phyloP scores from a whole-genome alignment of 2,888 invertebrate species.

The Hemithea aestivaria region DNA sequence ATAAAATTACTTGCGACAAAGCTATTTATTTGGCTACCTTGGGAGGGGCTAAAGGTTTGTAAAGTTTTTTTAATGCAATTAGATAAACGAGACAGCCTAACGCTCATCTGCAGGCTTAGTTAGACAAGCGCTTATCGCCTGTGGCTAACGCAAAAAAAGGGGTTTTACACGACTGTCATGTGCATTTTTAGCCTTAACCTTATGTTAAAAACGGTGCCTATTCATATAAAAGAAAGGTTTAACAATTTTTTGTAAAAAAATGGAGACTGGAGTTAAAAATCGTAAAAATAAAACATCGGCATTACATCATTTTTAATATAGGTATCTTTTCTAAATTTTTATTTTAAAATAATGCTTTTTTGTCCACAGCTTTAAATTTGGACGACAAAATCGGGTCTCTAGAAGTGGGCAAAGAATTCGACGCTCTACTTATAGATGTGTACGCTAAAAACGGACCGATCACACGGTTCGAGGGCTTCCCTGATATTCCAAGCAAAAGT shows the following conservation, averaged over 20 bases:
- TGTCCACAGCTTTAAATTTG: slow-evolving; percentile 83
- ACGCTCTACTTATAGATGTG: slow-evolving; percentile 89
- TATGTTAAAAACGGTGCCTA: no score
- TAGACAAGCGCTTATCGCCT: no score
- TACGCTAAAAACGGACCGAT: slow-evolving; percentile 65
- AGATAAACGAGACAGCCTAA: no score
- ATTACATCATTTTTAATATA: no score
- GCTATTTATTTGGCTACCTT: slow-evolving; percentile 91
- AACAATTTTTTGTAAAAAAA: no score
- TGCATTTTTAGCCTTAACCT: no score
- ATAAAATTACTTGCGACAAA: slow-evolving; percentile 77
- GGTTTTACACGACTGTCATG: no score
- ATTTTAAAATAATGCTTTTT: slow-evolving; percentile 3
- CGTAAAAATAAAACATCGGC: no score
- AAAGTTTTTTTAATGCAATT: slow-evolving; percentile 1
- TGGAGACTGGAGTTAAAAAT: no score
- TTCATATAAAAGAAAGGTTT: no score
- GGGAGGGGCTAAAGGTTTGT: slow-evolving; percentile 88
- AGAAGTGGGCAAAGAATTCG: slow-evolving; percentile 89
- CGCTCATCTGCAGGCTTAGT: no score
- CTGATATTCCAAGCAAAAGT: slow-evolving; percentile 26
- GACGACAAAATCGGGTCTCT: slow-evolving; percentile 90
- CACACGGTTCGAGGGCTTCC: slow-evolving; percentile 62
- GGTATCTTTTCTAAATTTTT: not conserved
- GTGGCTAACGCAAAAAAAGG: no score